Conservation (phyloP, 2,113 vertebrate species). For the Perccottus glenii region DNA sequence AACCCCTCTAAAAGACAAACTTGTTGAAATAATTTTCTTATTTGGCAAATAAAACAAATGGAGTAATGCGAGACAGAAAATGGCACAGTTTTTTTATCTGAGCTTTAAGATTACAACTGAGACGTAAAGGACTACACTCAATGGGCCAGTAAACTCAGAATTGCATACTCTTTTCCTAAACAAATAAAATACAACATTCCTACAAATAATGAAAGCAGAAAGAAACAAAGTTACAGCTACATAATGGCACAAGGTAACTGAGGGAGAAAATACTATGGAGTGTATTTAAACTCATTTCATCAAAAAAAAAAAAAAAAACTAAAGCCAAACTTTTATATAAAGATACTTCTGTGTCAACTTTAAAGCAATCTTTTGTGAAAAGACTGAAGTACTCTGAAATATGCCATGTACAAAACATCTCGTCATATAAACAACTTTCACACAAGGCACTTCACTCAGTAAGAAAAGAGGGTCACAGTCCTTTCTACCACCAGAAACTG, state of each 20-base stretch:
- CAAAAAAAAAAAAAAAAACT: conserved; percentile 25
- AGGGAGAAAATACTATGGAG: conserved; percentile 63
- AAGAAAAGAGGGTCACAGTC: conserved; percentile 85
- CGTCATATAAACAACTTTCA: conserved; percentile 93
- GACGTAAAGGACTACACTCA: conserved; percentile 30
- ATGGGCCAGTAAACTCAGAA: conserved; percentile 40
- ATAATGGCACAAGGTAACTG: conserved; percentile 72
- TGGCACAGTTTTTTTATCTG: conserved; percentile 66
- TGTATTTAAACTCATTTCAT: conserved; percentile 59
- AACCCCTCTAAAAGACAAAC: conserved; percentile 44
- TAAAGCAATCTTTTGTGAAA: conserved; percentile 89
- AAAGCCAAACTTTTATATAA: conserved; percentile 79
- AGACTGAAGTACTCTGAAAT: conserved; percentile 91
- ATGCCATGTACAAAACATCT: conserved; percentile 91
- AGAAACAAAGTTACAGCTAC: conserved; percentile 68
- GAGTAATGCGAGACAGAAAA: conserved; percentile 24
- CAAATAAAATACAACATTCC: conserved; percentile 52
- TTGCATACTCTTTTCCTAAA: conserved; percentile 62
- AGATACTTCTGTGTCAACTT: conserved; percentile 80
- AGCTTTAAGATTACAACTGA: conserved; percentile 43
- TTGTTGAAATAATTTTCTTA: conserved; percentile 43
- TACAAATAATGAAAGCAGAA: conserved; percentile 62
- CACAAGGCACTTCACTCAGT: conserved; percentile 98
- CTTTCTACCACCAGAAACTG: conserved; percentile 86
- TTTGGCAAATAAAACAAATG: conserved; percentile 63